phyloP scores from a whole-genome alignment of 2,797 vertebrate genomes.

The Buceros bicornis region DNA sequence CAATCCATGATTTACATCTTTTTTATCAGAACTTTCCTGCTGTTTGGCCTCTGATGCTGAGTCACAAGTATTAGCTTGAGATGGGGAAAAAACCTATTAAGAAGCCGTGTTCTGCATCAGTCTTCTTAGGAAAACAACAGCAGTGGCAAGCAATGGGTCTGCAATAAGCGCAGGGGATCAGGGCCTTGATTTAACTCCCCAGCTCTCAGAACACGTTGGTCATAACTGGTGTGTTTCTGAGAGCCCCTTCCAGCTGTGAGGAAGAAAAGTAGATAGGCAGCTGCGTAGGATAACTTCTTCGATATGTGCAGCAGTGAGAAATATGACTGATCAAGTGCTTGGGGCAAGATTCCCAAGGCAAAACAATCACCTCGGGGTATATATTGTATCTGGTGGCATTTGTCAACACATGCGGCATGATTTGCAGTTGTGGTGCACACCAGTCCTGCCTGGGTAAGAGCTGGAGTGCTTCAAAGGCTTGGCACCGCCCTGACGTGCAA shows the following conservation, averaged over 20 bases:
- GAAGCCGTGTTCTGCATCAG: not conserved
- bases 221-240: not conserved
- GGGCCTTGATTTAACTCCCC: not conserved
- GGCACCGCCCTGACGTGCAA: not conserved
- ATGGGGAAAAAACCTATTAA: not conserved
- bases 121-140: not conserved
- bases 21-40: not conserved
- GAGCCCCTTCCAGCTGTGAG: not conserved
- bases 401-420: fast-evolving
- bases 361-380: not conserved
- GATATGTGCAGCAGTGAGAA: not conserved
- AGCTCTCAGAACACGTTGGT: not conserved
- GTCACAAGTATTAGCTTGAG: not conserved
- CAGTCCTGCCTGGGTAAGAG: not conserved
- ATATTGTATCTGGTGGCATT: not conserved
- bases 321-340: not conserved
- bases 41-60: not conserved
- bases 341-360: not conserved
- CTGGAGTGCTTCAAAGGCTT: not conserved
- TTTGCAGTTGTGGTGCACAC: not conserved
- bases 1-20: not conserved
- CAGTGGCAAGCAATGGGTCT: not conserved
- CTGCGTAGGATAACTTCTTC: not conserved
- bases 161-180: not conserved
- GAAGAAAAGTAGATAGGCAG: not conserved